Evolutionary conservation across 2,113 vertebrate genomes (phyloP).

Genomic region (Mesoclemmys tuberculata): DNA sequence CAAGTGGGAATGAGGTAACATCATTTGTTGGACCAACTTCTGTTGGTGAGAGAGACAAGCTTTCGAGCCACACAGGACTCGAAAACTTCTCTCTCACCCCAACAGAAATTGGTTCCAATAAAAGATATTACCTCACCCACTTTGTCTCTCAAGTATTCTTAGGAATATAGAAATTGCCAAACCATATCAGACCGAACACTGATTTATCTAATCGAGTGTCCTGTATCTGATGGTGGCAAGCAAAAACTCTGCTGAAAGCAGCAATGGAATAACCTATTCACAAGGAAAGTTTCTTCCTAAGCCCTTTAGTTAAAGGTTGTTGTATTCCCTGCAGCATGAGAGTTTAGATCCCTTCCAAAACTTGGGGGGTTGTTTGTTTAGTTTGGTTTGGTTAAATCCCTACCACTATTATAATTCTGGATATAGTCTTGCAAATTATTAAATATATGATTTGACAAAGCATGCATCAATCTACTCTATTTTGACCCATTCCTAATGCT

Average conservation of each 20-base stretch:
- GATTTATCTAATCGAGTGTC: not conserved
- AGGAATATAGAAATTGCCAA: not conserved
- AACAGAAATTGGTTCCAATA: too few relatives aligned
- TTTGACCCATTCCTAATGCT: not conserved
- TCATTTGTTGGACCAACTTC: not conserved
- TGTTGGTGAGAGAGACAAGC: not conserved
- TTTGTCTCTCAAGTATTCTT: not conserved
- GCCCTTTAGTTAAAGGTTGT: not conserved
- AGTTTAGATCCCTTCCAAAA: not conserved
- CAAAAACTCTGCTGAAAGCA: not conserved
- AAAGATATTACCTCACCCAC: not conserved
- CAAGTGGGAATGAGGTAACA: too few relatives aligned
- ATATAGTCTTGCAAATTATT: not conserved
- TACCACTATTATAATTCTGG: not conserved
- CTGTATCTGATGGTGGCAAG: rapidly evolving
- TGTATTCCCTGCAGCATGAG: not conserved
- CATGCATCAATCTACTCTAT: not conserved
- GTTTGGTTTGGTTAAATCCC: too few relatives aligned
- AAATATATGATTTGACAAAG: not conserved
- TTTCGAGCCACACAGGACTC: not conserved
- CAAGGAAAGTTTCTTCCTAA: not conserved
- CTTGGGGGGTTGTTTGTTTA: too few relatives aligned
- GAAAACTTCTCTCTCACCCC: too few relatives aligned
- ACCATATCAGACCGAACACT: not conserved
- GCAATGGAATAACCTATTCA: not conserved